Base-by-base conservation (phyloP, 2,888 invertebrate species). In the Drosophila percnosoma region DNA sequence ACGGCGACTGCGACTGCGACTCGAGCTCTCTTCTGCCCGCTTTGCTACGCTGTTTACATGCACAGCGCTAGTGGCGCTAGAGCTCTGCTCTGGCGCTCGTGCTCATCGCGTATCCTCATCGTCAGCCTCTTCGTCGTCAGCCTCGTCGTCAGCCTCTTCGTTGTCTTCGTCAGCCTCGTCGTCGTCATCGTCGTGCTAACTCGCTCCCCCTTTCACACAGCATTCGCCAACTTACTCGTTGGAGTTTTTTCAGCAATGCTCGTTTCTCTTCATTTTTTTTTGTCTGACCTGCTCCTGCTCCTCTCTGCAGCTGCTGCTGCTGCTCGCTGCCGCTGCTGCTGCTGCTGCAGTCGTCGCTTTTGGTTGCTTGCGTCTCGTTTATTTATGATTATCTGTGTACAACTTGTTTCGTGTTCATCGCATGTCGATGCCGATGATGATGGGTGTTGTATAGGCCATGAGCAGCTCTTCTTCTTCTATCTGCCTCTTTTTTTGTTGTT, bases 311-410 rank as follows among this genome's bases (percentile, higher is more conserved):
- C 36, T 38, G 54, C 38, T 34, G 15, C 24, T 38, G 61, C 24
- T 48, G 53, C 40, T n/a, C 24, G 21, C 21, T 4, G 31, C 51
- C 38, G 42, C 34, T 34, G 55, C 36, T 31, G 49, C 42, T 52
- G 51, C 34, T 40, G 42, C 45, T 58, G 69, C 51, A 34, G 52
- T 27, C 24, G 42, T 42, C 52, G 58, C 62, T 57, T 60, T 55
- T 68, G 49, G 58, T 58, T 77, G 81, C 83, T 71, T 74, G 84
- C 71, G 85, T 78, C 87, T 89, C 90, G 90, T 90, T 90, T 90
- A 89, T 89, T 90, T 89, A 89, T 89, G 89, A 89, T 89, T 89
- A 89, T 89, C 88, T 89, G 87, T 89, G 89, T 90, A 89, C 88
- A 89, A 89, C 89, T 90, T 89, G 88, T 89, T 89, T 84, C 87